Evolutionary conservation across 2,888 invertebrate genomes (phyloP).

Genomic region (Helleia helle): DNA sequence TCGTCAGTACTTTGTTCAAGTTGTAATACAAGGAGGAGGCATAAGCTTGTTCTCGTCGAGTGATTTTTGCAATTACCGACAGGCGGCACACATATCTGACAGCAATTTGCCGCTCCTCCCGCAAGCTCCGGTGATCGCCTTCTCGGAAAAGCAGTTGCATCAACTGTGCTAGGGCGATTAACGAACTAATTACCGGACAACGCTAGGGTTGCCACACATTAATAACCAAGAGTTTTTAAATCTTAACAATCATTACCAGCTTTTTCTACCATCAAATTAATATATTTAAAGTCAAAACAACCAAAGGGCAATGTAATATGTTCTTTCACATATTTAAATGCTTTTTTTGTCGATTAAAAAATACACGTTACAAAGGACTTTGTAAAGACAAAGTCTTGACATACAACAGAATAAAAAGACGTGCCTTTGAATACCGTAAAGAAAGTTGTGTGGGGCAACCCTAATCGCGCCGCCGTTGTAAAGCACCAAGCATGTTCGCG

Average conservation of each 20-base stretch:
- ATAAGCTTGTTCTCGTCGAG: constrained; percentile 32
- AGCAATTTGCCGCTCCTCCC: constrained; percentile 63
- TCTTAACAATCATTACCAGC: no score
- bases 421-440: no score
- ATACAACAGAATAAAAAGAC: no score
- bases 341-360: no score
- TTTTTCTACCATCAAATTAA: no score
- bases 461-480: constrained; percentile 1
- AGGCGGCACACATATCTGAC: constrained; percentile 65
- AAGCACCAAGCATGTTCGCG: background rate
- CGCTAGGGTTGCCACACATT: constrained; percentile 23
- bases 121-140: constrained; percentile 55
- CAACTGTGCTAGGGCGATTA: constrained; percentile 55
- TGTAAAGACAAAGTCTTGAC: no score
- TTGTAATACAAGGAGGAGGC: constrained; percentile 23
- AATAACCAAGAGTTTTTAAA: no score
- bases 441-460: constrained; percentile 15
- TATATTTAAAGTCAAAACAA: no score
- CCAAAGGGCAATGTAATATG: no score
- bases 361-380: no score
- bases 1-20: constrained; percentile 1
- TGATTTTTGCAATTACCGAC: constrained; percentile 69
- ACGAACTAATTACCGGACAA: constrained; percentile 54
- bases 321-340: no score
- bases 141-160: constrained; percentile 64